Evolutionary conservation across 2,113 vertebrate genomes (phyloP).

Genomic region (Nymphicus hollandicus): DNA sequence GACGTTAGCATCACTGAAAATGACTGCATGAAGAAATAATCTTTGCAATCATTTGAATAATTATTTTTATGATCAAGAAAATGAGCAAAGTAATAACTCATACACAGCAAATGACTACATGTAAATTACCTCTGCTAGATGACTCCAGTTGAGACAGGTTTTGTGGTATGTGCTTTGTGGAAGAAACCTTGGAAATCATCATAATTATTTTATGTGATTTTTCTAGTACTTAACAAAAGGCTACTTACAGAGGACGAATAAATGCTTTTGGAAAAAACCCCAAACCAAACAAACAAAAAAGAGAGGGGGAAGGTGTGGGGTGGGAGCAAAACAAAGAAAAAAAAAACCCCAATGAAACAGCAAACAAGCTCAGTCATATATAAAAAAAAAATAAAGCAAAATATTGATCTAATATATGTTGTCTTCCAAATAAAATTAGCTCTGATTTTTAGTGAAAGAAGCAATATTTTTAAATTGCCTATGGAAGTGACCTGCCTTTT

Average conservation of each 20-base stretch:
- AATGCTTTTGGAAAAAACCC: rapidly evolving
- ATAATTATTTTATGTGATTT: neutral
- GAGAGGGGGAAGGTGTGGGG: rapidly evolving
- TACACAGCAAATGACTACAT: neutral
- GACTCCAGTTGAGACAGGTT: neutral
- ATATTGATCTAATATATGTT: neutral
- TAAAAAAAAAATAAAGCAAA: neutral
- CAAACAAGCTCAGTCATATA: neutral
- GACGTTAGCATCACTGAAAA: neutral
- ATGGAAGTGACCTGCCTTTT: neutral
- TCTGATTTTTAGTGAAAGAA: neutral
- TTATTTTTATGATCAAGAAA: neutral
- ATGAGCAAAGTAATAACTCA: neutral
- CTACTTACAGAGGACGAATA: neutral
- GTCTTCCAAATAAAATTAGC: neutral
- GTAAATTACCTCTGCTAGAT: neutral
- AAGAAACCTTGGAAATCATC: neutral
- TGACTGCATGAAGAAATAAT: neutral
- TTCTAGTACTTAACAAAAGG: neutral
- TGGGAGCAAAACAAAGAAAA: neutral
- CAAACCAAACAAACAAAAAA: neutral
- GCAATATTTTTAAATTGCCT: neutral
- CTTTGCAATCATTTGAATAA: neutral
- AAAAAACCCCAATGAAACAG: rapidly evolving
- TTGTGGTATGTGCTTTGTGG: neutral